phyloP scores from a whole-genome alignment of 2,797 vertebrate genomes.

The Sciurus vulgaris region DNA sequence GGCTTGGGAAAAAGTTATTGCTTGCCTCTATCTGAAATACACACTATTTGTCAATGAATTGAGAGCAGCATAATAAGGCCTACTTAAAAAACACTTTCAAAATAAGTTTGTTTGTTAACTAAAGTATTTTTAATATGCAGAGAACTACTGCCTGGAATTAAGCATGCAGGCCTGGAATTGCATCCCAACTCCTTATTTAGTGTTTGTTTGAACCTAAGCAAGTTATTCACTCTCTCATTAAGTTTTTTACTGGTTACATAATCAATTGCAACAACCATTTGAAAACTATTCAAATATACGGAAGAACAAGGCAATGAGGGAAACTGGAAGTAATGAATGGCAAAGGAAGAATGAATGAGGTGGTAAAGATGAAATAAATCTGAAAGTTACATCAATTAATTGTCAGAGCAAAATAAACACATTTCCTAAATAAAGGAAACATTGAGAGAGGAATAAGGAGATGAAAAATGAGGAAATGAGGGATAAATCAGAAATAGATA shows the following conservation, averaged over 20 bases:
- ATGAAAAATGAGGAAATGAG: background rate
- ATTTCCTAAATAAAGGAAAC: slow-evolving; percentile 11
- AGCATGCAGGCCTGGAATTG: background rate
- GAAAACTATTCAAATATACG: background rate
- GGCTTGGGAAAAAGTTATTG: background rate
- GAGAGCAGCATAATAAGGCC: background rate
- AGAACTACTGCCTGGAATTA: background rate
- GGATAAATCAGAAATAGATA: background rate
- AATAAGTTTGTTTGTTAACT: background rate
- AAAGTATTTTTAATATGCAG: background rate
- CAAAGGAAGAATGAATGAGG: background rate
- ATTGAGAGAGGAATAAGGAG: background rate
- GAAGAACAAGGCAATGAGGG: background rate
- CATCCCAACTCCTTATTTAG: background rate
- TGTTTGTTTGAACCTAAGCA: background rate
- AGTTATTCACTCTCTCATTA: background rate
- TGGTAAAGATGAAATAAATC: background rate
- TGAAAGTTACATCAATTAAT: background rate
- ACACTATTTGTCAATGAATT: background rate
- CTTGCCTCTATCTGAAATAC: background rate
- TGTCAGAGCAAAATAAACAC: background rate
- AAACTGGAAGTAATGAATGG: background rate
- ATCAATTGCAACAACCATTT: background rate
- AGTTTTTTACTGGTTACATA: background rate
- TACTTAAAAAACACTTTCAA: background rate